Evolutionary conservation across 2,888 invertebrate species (phyloP), one percentile per base, ranked within the genome.

Genomic region (Pandemis corylana): DNA sequence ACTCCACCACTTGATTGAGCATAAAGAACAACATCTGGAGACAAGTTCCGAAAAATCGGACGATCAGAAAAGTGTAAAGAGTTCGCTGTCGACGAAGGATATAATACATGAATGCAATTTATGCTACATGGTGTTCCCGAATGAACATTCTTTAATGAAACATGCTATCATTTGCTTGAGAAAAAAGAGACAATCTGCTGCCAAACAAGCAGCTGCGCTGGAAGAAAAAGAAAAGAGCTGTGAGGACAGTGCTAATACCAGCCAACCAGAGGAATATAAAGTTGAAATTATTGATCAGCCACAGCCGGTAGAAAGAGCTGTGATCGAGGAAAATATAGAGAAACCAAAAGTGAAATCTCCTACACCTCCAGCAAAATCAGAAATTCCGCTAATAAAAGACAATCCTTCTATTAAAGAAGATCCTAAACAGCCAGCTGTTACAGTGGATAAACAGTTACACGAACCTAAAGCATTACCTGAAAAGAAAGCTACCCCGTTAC

Each of bases 51-150:
- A 94, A 77, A 94, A 93, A 79, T 91, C 92, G 0, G 93, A 94
- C 73, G 93, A 93, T 72, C 75, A 75, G 42, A 94, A 92, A 80
- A 92, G 91, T 80, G 89, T 90, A 1, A 90, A 93, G 75, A 93
- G 92, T 79, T 85, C 90, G 0, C 79, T 94, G 44, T 93, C 93
- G 2, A 91, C 94, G 13, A 93, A 87, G 82, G 95, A 95, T 74
- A 95, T 95, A 68, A 95, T 95, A 80, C 95, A 95, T 68, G 95
- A 95, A 82, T 95, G 95, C 80, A 89, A 94, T 51, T 87, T 93
- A 15, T 95, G 95, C 79, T 95, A 95, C 77, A 95, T 95, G 94
- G 95, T 95, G 2, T 95, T 95, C 80, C 95, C 95, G 10, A 95
- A 95, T 77, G 94, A 94, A 73, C 94, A 94, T 82, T 94, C 95